Evolutionary conservation across 2,797 vertebrate species (phyloP), one percentile per base, ranked within the genome.

Genomic region (Setipinna tenuifilis): DNA sequence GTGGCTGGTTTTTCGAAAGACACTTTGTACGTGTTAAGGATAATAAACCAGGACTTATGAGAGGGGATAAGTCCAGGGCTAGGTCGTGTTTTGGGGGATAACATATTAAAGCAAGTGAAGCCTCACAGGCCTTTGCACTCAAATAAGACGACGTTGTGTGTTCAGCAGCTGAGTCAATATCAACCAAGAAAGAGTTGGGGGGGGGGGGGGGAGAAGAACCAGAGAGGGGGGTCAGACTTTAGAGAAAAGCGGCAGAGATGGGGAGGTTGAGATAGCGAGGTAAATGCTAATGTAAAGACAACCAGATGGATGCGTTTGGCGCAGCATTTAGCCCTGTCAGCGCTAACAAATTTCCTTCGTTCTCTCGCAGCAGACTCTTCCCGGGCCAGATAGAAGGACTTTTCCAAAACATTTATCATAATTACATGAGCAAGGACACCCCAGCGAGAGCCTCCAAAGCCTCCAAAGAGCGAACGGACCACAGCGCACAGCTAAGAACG

Each of bases 161-260:
- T 85, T 85, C 59, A 86, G 91, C 95, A 95, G 94, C 95, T 95
- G 95, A 94, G 92, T 91, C 95, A 95, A 96, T 92, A 95, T 58
- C 82, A 84, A 83, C 83, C 23, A 85, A 81, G 89, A 88, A 90
- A 86, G 88, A 86, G 89, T 86, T 86, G 83, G 68, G 54, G 75
- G 87, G 88, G 84, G 85, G 86, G 85, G 84, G 83, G 88, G 58
- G 81, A 83, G 83, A 84, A 84, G 88, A 90, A 85, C 83, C 83
- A 82, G 87, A 85, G 71, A 71, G 31, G 41, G 68, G 71, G 71
- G 71, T 78, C 71, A 78, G 71, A 44, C 71, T 44, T 78, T 2
- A 78, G 71, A 71, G 68, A 31, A 78, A 78, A 44, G 71, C 31
- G 41, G 71, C 35, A 21, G 71, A 78, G 71, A 78, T 78, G 71